Percentiles rank a stretch among this genome's conserved stretches.
Evolutionary conservation across 2,797 vertebrate genomes (phyloP).

Genomic region (Sciurus vulgaris): DNA sequence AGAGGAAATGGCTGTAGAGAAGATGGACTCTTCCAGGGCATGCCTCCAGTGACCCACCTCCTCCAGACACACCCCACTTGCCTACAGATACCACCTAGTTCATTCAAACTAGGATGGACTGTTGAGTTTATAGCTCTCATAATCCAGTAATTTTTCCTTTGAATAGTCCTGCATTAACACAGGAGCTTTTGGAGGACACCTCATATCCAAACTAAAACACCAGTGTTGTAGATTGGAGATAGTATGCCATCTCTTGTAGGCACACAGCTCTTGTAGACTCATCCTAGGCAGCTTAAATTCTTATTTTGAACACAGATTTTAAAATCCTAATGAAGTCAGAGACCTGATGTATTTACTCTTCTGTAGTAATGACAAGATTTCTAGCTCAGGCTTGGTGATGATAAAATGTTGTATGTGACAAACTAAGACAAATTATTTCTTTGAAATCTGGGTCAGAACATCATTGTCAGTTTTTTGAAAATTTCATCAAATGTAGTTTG

Average conservation of each 20-base stretch:
- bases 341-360: slow-evolving; percentile 79
- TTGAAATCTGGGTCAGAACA: slow-evolving; percentile 86
- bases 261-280: neutral
- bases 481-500: slow-evolving; percentile 87
- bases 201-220: too few relatives aligned
- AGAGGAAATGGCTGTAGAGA: too few relatives aligned
- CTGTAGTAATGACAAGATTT: slow-evolving; percentile 77
- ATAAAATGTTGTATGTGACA: slow-evolving; percentile 83
- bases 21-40: too few relatives aligned
- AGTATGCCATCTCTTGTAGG: neutral
- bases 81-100: too few relatives aligned
- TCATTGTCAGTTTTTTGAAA: slow-evolving; percentile 84
- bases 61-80: too few relatives aligned
- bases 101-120: too few relatives aligned
- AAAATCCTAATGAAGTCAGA: slow-evolving; percentile 77
- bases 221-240: neutral
- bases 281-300: neutral
- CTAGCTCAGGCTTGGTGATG: slow-evolving; percentile 83
- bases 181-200: too few relatives aligned
- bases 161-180: too few relatives aligned
- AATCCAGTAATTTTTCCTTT: too few relatives aligned
- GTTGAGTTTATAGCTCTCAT: too few relatives aligned
- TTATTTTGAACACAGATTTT: slow-evolving; percentile 35
- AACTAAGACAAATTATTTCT: slow-evolving; percentile 88
- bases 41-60: too few relatives aligned